Evolutionary conservation across 30 jellyfish, hydroid and myxozoan species (phyloP), one percentile per base, ranked within the genome.

Genomic region (Mastigias papua): DNA sequence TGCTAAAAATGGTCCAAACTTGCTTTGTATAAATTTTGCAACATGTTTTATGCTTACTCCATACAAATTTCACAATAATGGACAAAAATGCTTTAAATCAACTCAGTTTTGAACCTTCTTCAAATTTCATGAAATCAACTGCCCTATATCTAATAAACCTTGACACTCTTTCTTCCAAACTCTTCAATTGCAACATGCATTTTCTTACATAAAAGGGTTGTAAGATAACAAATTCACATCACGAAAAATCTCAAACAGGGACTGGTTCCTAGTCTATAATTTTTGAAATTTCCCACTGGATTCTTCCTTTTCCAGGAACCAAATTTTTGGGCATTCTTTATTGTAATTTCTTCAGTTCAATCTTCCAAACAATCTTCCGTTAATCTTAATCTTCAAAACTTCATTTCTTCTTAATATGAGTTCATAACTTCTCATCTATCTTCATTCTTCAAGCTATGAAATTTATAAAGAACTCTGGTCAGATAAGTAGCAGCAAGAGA

Each of bases 361-460:
- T 51, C 83, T 34, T 72, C 64, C n/a, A 15, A 33, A 33, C 67
- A 51, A 5, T 51, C 67, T 51, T 51, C 67, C 80, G 70, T 83
- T 35, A 20, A 49, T 28, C 57, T 65, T 64, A 82, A 28, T 67
- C 82, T 84, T 84, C 82, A n/a, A 61, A 20, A n/a, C 86, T 72
- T 73, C 86, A 50, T 49, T 68, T 73, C 88, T 85, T 73, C 94
- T 61, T 69, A 19, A 70, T 46, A 81, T 31, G 76, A 9, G n/a
- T 81, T 81, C 91, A 26, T 61, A 62, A 60, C 88, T 85, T 85
- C 94, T 17, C 78, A 49, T 15, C 60, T 85, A 85, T 85, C 94
- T 85, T 85, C 94, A 70, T 72, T 85, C 93, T 85, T 85, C 94
- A 85, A 58, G 94, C 94, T 85, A 85, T 23, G 88, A 85, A 85